phyloP scores from a whole-genome alignment of 1,140 invertebrate species.

The Pseudomyrmex gracilis region DNA sequence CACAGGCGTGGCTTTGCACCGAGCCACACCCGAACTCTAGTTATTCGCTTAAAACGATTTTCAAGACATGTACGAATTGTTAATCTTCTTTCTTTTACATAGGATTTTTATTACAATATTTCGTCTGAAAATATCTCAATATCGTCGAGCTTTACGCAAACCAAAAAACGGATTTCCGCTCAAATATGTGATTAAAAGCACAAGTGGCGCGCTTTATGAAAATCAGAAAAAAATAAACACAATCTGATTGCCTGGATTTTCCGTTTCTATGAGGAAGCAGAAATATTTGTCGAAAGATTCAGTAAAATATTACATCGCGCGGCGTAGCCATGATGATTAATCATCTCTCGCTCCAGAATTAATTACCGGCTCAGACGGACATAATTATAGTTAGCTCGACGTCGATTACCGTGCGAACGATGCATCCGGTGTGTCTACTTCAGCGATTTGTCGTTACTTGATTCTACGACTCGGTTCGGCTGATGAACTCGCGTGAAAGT shows the following conservation, averaged over 20 bases:
- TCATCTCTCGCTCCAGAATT: constrained; percentile 52
- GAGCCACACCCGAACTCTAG: constrained; percentile 20
- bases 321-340: constrained; percentile 51
- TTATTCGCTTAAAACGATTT: constrained; percentile 30
- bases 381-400: constrained; percentile 41
- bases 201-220: constrained; percentile 3
- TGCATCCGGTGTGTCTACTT: constrained; percentile 51
- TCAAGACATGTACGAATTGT: background rate
- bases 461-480: constrained; percentile 39
- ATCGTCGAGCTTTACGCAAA: constrained; percentile 4
- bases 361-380: constrained; percentile 53
- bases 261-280: constrained; percentile 2
- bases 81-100: background rate
- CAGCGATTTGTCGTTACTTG: constrained; percentile 58
- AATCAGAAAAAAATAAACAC: constrained; percentile 18
- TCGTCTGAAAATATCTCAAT: constrained; percentile 6
- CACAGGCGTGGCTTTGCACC: constrained; percentile 25
- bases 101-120: background rate
- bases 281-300: constrained; percentile 34
- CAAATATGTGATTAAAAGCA: constrained; percentile 24
- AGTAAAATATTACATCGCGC: constrained; percentile 39
- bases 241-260: background rate
- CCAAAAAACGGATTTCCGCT: background rate
- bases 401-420: constrained; percentile 61
- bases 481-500: constrained; percentile 64